phyloP scores from a whole-genome alignment of 2,888 invertebrate genomes.

The Hydrotaea cyrtoneurina region DNA sequence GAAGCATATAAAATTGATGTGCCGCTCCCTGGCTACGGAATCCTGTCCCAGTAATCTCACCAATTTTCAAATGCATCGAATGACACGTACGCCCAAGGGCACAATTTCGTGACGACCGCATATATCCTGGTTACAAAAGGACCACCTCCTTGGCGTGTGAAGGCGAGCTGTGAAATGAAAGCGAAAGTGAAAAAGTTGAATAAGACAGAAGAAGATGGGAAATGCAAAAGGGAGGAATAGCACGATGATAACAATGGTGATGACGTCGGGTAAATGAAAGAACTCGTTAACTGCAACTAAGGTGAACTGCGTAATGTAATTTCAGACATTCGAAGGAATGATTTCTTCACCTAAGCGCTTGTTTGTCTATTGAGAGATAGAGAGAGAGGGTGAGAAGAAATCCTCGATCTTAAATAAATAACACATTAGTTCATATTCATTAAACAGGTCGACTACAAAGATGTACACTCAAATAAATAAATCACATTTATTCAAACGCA shows the following conservation, averaged over 20 bases:
- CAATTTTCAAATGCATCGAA: constrained; percentile 78
- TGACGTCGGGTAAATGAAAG: constrained; percentile 36
- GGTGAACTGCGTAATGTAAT: constrained; percentile 38
- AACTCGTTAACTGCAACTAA: constrained; percentile 41
- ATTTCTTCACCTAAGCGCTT: too few relatives aligned
- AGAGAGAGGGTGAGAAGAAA: too few relatives aligned
- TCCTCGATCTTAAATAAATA: too few relatives aligned
- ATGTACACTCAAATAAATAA: too few relatives aligned
- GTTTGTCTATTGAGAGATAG: too few relatives aligned
- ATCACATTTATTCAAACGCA: too few relatives aligned
- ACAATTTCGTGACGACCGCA: constrained; percentile 71
- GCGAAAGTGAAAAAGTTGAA: constrained; percentile 44
- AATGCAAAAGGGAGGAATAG: constrained; percentile 32
- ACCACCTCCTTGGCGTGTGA: constrained; percentile 35
- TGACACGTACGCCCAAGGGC: constrained; percentile 78
- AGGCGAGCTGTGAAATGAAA: constrained; percentile 47
- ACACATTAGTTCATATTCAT: too few relatives aligned
- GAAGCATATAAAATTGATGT: constrained; percentile 59
- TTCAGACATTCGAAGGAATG: not conserved
- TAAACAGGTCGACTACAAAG: too few relatives aligned
- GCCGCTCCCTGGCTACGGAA: constrained; percentile 6
- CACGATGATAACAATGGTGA: constrained; percentile 19
- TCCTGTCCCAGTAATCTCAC: constrained; percentile 41
- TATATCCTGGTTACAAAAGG: constrained; percentile 42
- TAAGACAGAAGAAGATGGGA: not conserved